Evolutionary conservation across 2,888 invertebrate genomes (phyloP), one percentile per base, ranked within the genome.

Genomic region (Parnassius orleans): DNA sequence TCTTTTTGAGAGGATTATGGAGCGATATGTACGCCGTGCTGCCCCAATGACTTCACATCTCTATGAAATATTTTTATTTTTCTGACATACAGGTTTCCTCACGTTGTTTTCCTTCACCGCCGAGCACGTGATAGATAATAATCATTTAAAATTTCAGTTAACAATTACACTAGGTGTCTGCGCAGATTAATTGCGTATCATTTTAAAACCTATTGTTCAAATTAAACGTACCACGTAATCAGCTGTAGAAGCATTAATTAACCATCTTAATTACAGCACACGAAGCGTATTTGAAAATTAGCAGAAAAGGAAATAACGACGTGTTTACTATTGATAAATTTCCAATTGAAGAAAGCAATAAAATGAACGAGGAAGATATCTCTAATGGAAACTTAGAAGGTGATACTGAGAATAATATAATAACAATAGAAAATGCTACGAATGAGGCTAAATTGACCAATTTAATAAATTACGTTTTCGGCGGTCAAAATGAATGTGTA

Each of bases 351-450:
- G 65, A 73, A 68, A 65, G 73, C 19, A 69, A 69, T 41, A 68
- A 61, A 44, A 63, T 66, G 56, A 63, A 66, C 54, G 64, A 12
- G 15, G 42, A 48, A 48, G 48, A 48, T 7, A 48, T 47, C 10
- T 14, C 12, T 9, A 52, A 41, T 41, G 61, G 46, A 11, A 52
- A 57, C 7, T 47, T 47, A 10, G 33, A 59, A 3, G 50, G 51
- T 12, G n/a, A 66, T 84, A 93, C 92, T 54, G 92, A 87, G 82
- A 92, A 92, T 69, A 46, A 60, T 42, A 57, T 46, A 43, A 42
- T 55, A 11, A 52, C 47, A 41, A 33, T 43, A 15, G 62, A 59
- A 14, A 62, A 58, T 47, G 57, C 15, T 14, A 12, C 53, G 9
- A 53, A 57, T 33, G 56, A 60, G 33, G n/a, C 33, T 0, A 56